Evolutionary conservation across 2,888 invertebrate genomes (phyloP).

Genomic region (Priocnemis perturbator): DNA sequence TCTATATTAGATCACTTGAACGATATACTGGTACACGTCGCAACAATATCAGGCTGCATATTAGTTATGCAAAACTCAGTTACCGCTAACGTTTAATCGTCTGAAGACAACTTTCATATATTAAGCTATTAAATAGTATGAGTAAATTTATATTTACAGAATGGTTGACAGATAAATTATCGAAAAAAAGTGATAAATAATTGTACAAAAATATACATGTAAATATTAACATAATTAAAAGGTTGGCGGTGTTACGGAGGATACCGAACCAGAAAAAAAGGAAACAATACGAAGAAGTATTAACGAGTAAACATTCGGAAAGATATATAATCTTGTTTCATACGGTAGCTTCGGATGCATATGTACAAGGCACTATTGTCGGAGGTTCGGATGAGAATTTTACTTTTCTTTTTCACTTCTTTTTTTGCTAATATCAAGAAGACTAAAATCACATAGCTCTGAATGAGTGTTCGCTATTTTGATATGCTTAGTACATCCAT

Average conservation of each 20-base stretch:
- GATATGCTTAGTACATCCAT: too few relatives aligned
- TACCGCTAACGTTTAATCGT: slow-evolving; percentile 9
- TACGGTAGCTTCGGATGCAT: slow-evolving; percentile 34
- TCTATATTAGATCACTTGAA: too few relatives aligned
- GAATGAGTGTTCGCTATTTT: too few relatives aligned
- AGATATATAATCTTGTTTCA: slow-evolving; percentile 28
- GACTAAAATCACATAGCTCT: slow-evolving; percentile 24
- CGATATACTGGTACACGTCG: too few relatives aligned
- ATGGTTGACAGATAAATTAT: slow-evolving; percentile 60
- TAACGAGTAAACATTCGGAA: neutral
- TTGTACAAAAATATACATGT: slow-evolving; percentile 68
- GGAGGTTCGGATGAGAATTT: slow-evolving; percentile 23
- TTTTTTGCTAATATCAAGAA: slow-evolving; percentile 3
- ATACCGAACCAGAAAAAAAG: neutral
- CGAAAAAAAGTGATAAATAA: slow-evolving; percentile 57
- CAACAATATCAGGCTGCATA: too few relatives aligned
- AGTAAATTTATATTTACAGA: slow-evolving; percentile 48
- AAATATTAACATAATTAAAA: slow-evolving; percentile 13
- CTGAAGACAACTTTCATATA: slow-evolving; percentile 14
- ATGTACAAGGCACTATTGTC: slow-evolving; percentile 57
- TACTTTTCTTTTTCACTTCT: slow-evolving; percentile 14
- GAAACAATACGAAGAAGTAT: slow-evolving; percentile 4
- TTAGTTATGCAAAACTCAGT: too few relatives aligned
- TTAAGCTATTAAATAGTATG: slow-evolving; percentile 21
- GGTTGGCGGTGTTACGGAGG: neutral